Conservation (phyloP, 2,113 vertebrate species). For the Aegithalos caudatus region DNA sequence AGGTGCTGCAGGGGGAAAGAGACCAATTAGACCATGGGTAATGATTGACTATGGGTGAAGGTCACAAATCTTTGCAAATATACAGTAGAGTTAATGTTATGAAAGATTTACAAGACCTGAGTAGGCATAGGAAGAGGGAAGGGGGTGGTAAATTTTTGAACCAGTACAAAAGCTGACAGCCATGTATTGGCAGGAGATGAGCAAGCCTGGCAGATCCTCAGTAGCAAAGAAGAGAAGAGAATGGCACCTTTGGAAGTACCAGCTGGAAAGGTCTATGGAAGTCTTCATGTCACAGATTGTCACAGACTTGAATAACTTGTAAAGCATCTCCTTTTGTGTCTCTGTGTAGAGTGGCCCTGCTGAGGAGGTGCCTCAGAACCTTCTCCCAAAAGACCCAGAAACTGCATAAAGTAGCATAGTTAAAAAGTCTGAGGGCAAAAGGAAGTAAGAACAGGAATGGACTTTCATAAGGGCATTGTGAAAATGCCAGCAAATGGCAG, state of each 20-base stretch:
- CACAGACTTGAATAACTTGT: neutral
- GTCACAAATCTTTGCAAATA: conserved; percentile 51
- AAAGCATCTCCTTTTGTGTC: neutral
- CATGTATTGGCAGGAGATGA: neutral
- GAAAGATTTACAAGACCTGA: conserved; percentile 57
- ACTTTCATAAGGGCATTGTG: neutral
- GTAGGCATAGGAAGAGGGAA: conserved; percentile 2
- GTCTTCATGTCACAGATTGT: neutral
- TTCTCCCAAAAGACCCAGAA: neutral
- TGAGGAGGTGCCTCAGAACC: neutral
- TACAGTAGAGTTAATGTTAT: neutral
- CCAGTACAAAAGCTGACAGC: neutral
- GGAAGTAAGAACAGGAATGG: neutral
- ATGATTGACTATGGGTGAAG: conserved; percentile 44
- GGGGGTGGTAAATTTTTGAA: neutral
- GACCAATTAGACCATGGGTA: neutral
- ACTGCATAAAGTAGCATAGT: neutral
- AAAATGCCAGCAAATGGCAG: neutral
- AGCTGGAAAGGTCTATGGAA: neutral
- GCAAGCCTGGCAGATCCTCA: conserved; percentile 22
- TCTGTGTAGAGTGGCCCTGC: neutral
- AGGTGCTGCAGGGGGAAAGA: neutral
- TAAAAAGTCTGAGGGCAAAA: neutral
- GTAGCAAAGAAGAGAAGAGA: neutral
- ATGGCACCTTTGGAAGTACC: neutral